Base-by-base conservation (phyloP, 2,888 invertebrate species). In the Meganola albula region DNA sequence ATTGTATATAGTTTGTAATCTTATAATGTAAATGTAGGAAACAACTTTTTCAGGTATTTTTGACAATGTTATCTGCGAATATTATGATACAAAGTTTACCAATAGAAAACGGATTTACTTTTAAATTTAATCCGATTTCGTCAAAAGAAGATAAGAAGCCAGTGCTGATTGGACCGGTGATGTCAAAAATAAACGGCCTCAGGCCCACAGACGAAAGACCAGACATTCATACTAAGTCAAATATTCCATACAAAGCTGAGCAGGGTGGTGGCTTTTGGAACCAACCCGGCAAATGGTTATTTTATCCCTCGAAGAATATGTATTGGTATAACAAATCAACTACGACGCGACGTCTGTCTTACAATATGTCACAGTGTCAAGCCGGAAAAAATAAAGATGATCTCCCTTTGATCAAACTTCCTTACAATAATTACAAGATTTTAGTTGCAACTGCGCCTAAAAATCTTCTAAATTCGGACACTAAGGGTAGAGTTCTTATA, bases 371-470 rank as follows among this genome's bases (percentile, higher is more conserved):
- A 10, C 2, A 34, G 27, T 13, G 34, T 31, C 3, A 16, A 10
- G 24, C 45, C 4, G 28, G 36, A 2, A 31, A 40, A 0, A 58
- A 58, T 34, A 61, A 58, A 30, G 57, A 78, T 9, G 70, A 69
- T 36, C 51, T 82, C 27, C 80, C 83, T 0, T 42, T 77, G 3
- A 30, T 75, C 2, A 58, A 54, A 4, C 71, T 75, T 21, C 63
- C 69, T 0, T 66, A 56, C 20, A 45, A 58, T 1, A 54, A 72
- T 24, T 83, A 82, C 33, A 77, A 75, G 38, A 59, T 83, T n/a
- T 35, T 84, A 21, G 72, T 84, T 0, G 83, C 71, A 1, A 63
- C 67, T 1, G 80, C 84, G 0, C 84, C 84, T 1, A 59, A 69
- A 1, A 49, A 71, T 23, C 34, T 79, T 3, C 48, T 80, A 4